These are phyloP conservation scores for Notocelia uddmanniana DNA, from an alignment of 2,888 invertebrate genomes.

Conservation along the genomic window DNA sequence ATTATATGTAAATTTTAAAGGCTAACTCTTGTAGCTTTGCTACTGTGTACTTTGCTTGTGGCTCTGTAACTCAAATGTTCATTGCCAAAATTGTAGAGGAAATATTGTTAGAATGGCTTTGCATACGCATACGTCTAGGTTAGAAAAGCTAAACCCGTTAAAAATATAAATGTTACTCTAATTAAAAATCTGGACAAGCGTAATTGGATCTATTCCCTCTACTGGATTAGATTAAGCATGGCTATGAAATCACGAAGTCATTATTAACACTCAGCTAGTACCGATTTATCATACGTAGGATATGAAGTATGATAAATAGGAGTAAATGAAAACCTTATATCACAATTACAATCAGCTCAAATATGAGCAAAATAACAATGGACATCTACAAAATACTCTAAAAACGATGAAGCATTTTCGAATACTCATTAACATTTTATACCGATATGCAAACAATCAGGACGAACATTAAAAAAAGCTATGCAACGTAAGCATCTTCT, in stretches of 20 bases:
- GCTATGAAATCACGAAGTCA: too few species aligned
- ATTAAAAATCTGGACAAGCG: background rate
- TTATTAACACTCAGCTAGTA: too few species aligned
- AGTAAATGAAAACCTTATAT: too few species aligned
- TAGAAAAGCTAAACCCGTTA: background rate
- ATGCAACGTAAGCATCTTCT: constrained; percentile 59
- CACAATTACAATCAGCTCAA: too few species aligned
- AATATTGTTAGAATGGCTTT: background rate
- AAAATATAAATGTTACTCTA: background rate
- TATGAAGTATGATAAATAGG: too few species aligned
- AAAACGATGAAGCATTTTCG: background rate
- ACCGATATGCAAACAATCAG: constrained; percentile 26
- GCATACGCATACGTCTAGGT: background rate
- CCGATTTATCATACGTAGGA: too few species aligned
- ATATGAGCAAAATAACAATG: too few species aligned
- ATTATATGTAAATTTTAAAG: constrained; percentile 39
- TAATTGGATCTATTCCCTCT: background rate
- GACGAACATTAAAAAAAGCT: constrained; percentile 57
- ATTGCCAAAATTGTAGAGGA: background rate
- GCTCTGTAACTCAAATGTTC: background rate
- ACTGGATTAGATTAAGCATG: too few species aligned
- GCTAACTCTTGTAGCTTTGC: constrained; percentile 1
- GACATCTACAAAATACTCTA: background rate
- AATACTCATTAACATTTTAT: background rate
- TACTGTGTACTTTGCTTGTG: background rate